Conservation (phyloP, 2,113 vertebrate genomes). For the Actenoides lindsayi region DNA sequence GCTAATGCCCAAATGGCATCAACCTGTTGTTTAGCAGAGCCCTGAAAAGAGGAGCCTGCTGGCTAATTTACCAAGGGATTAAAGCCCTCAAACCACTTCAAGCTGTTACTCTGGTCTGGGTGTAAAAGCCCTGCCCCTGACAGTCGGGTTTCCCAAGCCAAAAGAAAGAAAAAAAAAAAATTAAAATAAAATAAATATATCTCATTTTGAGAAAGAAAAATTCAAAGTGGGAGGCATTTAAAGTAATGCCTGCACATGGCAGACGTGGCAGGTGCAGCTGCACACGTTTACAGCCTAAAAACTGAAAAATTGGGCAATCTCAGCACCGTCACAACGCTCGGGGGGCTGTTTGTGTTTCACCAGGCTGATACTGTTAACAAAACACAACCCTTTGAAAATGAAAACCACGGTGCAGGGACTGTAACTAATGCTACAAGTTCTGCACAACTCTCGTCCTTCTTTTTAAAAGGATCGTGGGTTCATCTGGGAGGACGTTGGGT, state of each 20-base stretch:
- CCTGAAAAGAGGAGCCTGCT: conserved; percentile 84
- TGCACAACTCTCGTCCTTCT: not conserved
- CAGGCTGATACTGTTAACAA: rapidly evolving
- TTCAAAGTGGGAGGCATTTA: conserved; percentile 59
- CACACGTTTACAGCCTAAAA: not conserved
- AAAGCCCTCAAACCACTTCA: conserved; percentile 84
- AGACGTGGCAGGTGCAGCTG: not conserved
- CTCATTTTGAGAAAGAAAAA: conserved; percentile 65
- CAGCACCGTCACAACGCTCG: too few species aligned
- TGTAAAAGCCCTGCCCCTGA: conserved; percentile 69
- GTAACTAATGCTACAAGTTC: rapidly evolving
- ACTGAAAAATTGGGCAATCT: not conserved
- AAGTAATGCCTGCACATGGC: conserved; percentile 19
- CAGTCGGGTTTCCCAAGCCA: conserved; percentile 47
- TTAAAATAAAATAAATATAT: too few species aligned
- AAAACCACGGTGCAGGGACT: rapidly evolving
- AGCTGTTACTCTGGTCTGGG: conserved; percentile 81
- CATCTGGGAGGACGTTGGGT: rapidly evolving
- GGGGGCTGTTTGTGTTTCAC: not conserved
- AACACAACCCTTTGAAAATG: rapidly evolving
- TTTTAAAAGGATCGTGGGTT: rapidly evolving
- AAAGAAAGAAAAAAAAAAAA: not conserved
- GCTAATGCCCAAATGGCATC: conserved; percentile 78
- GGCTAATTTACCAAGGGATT: conserved; percentile 88
- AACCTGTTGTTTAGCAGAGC: conserved; percentile 75